Evolutionary conservation across 53 echinoderm and acorn worm genomes (phyloP).

Genomic region (Antedon mediterranea): DNA sequence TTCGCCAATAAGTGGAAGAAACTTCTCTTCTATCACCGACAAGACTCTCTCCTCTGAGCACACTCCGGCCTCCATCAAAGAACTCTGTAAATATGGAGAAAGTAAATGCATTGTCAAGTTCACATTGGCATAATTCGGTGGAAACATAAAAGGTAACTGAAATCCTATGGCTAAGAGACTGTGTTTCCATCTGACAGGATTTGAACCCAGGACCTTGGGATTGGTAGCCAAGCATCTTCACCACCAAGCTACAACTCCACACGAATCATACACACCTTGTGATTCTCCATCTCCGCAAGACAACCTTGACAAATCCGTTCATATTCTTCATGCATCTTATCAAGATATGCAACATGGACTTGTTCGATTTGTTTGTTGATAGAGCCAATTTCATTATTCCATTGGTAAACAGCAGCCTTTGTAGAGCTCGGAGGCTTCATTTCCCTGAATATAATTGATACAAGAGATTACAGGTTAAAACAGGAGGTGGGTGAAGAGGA

Average conservation of each 20-base stretch:
- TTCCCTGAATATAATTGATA: conserved; percentile 27
- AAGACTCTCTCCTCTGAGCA: conserved; percentile 58
- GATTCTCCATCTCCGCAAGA: conserved; percentile 64
- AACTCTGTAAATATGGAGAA: conserved; percentile 19
- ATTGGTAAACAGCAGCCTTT: conserved; percentile 77
- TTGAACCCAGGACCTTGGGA: too few relatives aligned
- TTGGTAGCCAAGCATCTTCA: too few relatives aligned
- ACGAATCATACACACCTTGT: conserved; percentile 47
- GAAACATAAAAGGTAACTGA: background rate
- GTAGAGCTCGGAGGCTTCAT: conserved; percentile 94
- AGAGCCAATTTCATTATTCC: conserved; percentile 65
- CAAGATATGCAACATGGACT: conserved; percentile 63
- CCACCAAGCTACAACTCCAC: too few relatives aligned
- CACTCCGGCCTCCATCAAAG: conserved; percentile 61
- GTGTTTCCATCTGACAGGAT: background rate
- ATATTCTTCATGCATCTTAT: conserved; percentile 75
- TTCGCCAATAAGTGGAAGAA: conserved; percentile 68
- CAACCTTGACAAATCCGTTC: conserved; percentile 80
- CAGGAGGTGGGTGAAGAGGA: too few relatives aligned
- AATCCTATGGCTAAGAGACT: background rate
- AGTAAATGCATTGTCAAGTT: background rate
- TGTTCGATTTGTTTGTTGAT: conserved; percentile 63
- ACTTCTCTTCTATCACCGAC: conserved; percentile 56
- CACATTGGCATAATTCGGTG: background rate
- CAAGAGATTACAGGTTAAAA: too few relatives aligned